Conservation (phyloP, 2,888 invertebrate genomes). For the Aphelenchoides bicaudatus region DNA sequence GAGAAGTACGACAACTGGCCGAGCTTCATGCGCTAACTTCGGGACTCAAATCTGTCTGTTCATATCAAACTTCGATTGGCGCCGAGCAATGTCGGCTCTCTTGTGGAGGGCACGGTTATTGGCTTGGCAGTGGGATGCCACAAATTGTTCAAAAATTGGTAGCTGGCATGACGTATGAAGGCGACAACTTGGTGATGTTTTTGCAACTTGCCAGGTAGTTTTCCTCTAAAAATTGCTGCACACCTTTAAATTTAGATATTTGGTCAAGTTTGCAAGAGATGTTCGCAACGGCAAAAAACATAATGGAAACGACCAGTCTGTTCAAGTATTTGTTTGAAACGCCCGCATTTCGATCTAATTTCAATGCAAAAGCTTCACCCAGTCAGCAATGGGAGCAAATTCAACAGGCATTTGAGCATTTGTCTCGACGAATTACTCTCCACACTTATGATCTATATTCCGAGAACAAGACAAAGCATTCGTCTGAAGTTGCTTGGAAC, state of each 20-base stretch:
- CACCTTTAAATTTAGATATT: background rate
- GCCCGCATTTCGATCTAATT: conserved; percentile 64
- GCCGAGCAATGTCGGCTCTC: conserved; percentile 79
- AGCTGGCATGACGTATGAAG: conserved; percentile 82
- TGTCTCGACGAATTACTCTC: conserved; percentile 44
- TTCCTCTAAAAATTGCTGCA: background rate
- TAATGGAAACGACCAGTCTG: conserved; percentile 15
- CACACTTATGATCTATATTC: conserved; percentile 41
- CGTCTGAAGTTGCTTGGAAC: conserved; percentile 39
- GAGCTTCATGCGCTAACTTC: conserved; percentile 85
- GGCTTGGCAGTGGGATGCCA: no score
- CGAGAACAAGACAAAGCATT: conserved; percentile 24
- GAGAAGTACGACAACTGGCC: no score
- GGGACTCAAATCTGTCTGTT: conserved; percentile 81
- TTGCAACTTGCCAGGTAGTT: conserved; percentile 25
- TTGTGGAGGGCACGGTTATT: conserved; percentile 81
- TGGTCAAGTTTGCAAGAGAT: conserved; percentile 11
- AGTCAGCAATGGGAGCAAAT: background rate
- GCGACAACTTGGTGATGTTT: conserved; percentile 87
- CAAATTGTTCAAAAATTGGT: no score
- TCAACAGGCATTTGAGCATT: conserved; percentile 46
- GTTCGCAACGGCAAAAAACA: conserved; percentile 13
- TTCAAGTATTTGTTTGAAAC: conserved; percentile 25
- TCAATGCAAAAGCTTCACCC: background rate
- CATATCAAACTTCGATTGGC: conserved; percentile 72